Evolutionary conservation across 2,888 invertebrate genomes (phyloP), one percentile per base, ranked within the genome.

Genomic region (Lissonota sp.): DNA sequence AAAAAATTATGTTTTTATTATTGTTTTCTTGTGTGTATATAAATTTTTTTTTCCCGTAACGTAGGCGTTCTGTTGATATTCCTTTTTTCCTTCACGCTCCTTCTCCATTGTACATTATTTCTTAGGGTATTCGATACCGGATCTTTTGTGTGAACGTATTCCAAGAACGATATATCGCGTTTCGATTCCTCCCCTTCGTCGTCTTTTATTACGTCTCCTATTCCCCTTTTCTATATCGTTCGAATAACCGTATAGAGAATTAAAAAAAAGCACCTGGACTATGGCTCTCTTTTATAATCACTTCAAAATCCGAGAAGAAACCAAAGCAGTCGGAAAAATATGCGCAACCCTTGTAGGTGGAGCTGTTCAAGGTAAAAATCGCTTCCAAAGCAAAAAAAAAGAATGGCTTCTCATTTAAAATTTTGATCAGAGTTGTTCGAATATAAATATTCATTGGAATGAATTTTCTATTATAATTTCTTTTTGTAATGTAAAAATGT

Each of bases 151-250:
- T 46, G n/a, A 6, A 44, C 69, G 7, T 26, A 71, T 71, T 71
- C 74, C 46, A 26, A 46, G 58, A 71, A 60, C 74, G 58, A 74
- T 74, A 26, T 26, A 79, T 79, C 74, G 64, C 49, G 26, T 79
- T 69, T 79, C 71, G 7, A 16, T 44, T 40, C 51, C 53, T 46
- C 44, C 37, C 46, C 12, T 10, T 12, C 46, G 40, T 76, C 58
- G 63, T 74, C 44, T 75, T n/a, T n/a, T 40, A 51, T 70, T 66
- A 57, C 66, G 44, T 39, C 70, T 57, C 57, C 58, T 58, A 74
- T 79, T 79, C 42, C 44, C 51, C 37, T 4, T 53, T 10, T 58
- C 70, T 40, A 46, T 60, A 6, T 26, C 26, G 26, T 26, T 26
- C 26, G 26, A 26, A 26, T 26, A 26, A 26, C 26, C 26, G 26